Evolutionary conservation across 1,140 invertebrate species (phyloP).

Genomic region (Bursaphelenchus mucronatus): DNA sequence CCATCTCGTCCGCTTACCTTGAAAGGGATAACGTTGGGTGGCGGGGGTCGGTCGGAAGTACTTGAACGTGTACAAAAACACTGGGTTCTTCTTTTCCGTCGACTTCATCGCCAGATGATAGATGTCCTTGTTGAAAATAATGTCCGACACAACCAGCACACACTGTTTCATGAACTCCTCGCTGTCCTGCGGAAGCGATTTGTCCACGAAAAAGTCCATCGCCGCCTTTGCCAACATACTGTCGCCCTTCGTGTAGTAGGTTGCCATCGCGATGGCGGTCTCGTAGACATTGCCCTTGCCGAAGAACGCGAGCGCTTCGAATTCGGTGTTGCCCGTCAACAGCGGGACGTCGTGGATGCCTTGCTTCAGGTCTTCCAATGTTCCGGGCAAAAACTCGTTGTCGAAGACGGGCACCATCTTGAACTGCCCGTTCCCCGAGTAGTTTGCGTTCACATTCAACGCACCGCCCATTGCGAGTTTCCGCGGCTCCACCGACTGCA

Average conservation of each 20-base stretch:
- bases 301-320: slow-evolving; percentile 34
- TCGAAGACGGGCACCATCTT: slow-evolving; percentile 40
- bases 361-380: slow-evolving; percentile 37
- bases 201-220: neutral
- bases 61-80: slow-evolving; percentile 33
- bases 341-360: slow-evolving; percentile 41
- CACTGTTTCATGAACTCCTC: slow-evolving; percentile 13
- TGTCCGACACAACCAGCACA: slow-evolving; percentile 37
- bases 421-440: slow-evolving; percentile 18
- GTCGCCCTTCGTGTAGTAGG: neutral
- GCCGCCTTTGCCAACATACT: neutral
- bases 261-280: neutral
- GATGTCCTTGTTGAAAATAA: slow-evolving; percentile 31
- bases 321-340: slow-evolving; percentile 35
- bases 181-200: neutral
- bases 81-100: slow-evolving; percentile 27
- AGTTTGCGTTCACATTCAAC: slow-evolving; percentile 5
- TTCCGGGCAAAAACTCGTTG: slow-evolving; percentile 49
- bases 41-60: slow-evolving; percentile 27
- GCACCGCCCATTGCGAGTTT: slow-evolving; percentile 2
- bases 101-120: slow-evolving; percentile 30
- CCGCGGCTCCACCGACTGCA: neutral
- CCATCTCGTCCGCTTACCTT: slow-evolving; percentile 31
- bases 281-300: neutral
- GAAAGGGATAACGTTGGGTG: slow-evolving; percentile 26